Conservation (phyloP, 2,888 invertebrate genomes). For the Glomeris marginata region DNA sequence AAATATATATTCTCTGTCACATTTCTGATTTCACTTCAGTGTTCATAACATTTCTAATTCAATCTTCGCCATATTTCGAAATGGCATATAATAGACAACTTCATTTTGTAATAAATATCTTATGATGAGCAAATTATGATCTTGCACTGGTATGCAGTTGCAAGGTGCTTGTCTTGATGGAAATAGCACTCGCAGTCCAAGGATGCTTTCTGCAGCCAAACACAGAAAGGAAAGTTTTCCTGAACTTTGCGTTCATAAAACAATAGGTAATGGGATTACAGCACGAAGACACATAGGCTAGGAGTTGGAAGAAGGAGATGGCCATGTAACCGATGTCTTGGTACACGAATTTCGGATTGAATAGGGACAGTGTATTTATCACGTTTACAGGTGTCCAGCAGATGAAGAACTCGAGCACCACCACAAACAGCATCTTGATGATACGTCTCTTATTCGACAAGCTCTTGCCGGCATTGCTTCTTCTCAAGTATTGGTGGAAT, state of each 20-base stretch:
- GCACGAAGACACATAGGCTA: conserved; percentile 45
- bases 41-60: no score
- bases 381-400: conserved; percentile 52
- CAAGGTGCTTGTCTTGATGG: no score
- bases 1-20: no score
- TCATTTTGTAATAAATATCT: no score
- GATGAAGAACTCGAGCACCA: conserved; percentile 52
- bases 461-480: conserved; percentile 59
- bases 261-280: conserved; percentile 55
- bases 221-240: conserved; percentile 44
- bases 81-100: no score
- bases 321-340: conserved; percentile 35
- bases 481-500: conserved; percentile 43
- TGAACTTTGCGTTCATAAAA: conserved; percentile 49
- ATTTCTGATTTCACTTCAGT: no score
- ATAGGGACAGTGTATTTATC: conserved; percentile 41
- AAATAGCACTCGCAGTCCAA: no score
- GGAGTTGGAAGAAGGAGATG: conserved; percentile 40
- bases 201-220: conserved; percentile 36
- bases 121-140: no score
- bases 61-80: no score
- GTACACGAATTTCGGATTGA: conserved; percentile 37
- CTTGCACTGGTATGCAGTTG: no score
- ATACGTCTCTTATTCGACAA: conserved; percentile 60
- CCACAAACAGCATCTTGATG: conserved; percentile 48